Evolutionary conservation across 2,113 vertebrate species (phyloP), one percentile per base, ranked within the genome.

Genomic region (Grammomys dolichurus): DNA sequence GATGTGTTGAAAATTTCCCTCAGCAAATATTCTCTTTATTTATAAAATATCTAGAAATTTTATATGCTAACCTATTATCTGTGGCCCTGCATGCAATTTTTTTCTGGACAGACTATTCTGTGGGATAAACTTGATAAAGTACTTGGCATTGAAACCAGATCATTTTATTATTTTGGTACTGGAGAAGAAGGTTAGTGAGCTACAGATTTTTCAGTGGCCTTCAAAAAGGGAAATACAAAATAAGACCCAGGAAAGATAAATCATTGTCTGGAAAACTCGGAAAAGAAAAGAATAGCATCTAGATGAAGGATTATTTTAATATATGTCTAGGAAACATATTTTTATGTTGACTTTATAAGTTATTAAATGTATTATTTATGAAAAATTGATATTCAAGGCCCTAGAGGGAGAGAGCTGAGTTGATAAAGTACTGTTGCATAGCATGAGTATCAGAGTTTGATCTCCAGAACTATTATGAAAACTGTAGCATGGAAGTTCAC

Each of bases 271-370:
- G 43, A 72, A 95, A 72, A 13, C 87, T 65, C 3, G 40, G 60
- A 90, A 73, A 93, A 69, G 20, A 73, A 91, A 96, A 90, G 17
- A 33, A 28, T 67, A 93, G 73, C 77, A 72, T 93, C 22, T 92
- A 96, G 81, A 73, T 90, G 72, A 91, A 93, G 60, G 80, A 54
- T 36, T 73, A 14, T 93, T 93, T 96, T 94, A 76, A 76, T 93
- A 96, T 86, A 93, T 94, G 28, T 60, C 63, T 91, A 40, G 65
- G 43, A 95, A 94, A 20, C 14, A 70, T 93, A 54, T 70, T 46
- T 86, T 84, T 93, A 76, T 92, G 40, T 96, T 84, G 90, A 88
- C 12, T 76, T 87, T 56, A 67, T 91, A 84, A 95, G 24, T 54
- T 89, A 17, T 94, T 96, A 91, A 96, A 92, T 82, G 17, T 28